Evolutionary conservation across 2,797 vertebrate species (phyloP).

Genomic region (Sebastes minor): DNA sequence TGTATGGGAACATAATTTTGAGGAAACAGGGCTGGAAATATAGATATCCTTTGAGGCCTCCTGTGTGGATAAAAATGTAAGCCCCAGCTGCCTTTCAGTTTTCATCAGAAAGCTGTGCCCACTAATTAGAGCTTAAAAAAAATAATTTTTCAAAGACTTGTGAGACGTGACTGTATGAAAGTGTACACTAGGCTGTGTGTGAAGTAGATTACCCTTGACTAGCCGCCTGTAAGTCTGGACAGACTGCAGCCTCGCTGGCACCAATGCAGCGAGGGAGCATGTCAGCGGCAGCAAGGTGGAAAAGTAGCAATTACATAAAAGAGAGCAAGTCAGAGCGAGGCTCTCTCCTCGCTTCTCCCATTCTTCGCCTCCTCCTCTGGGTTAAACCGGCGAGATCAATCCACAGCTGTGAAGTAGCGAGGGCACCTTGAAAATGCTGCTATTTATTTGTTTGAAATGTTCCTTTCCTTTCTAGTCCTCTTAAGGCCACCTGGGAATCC

Average conservation of each 20-base stretch:
- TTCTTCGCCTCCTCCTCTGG: conserved; percentile 60
- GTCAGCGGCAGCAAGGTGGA: conserved; percentile 65
- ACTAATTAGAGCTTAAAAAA: conserved; percentile 37
- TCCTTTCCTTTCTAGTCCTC: conserved; percentile 72
- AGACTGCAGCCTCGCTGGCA: conserved; percentile 27
- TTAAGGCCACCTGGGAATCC: conserved; percentile 68
- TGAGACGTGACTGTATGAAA: conserved; percentile 22
- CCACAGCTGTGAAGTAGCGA: conserved; percentile 75
- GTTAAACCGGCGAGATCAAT: conserved; percentile 75
- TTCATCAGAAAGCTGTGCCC: conserved; percentile 30
- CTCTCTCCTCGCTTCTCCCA: conserved; percentile 51
- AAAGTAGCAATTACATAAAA: conserved; percentile 68
- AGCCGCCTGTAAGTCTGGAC: conserved; percentile 41
- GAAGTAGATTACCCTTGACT: conserved; percentile 59
- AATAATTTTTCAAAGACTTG: conserved; percentile 37
- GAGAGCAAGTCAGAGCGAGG: conserved; percentile 37
- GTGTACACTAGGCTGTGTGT: conserved; percentile 23
- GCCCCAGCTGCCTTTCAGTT: background rate
- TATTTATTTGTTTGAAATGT: conserved; percentile 82
- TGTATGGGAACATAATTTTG: no score
- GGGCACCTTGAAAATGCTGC: conserved; percentile 79
- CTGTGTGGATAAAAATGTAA: background rate
- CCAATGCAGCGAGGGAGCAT: conserved; percentile 18
- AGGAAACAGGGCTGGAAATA: background rate
- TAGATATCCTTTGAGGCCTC: conserved; percentile 6